Base-by-base conservation (phyloP, 2,888 invertebrate species). In the Troglohyphantes excavatus region DNA sequence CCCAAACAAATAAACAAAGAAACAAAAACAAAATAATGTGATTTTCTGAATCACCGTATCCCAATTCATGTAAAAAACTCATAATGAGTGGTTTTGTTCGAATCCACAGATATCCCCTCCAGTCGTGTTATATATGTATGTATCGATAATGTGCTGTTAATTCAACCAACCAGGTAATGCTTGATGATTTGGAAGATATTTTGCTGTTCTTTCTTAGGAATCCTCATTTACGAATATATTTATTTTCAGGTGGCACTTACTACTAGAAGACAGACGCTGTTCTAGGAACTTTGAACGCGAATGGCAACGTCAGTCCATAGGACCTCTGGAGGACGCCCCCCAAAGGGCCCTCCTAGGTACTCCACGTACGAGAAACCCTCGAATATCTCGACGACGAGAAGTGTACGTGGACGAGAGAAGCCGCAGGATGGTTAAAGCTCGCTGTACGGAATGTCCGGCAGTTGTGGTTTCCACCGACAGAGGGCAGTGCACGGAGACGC, bases 221-320 rank as follows among this genome's bases (percentile, higher is more conserved):
- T n/a, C n/a, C n/a, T n/a, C n/a, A n/a, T n/a, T n/a, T n/a, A n/a
- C n/a, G n/a, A n/a, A 39, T 13, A 39, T 13, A 39, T 39, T 3
- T 13, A 39, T 39, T 27, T 29, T 3, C 67, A 84, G 84, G n/a
- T 84, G 84, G 84, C 84, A 75, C 21, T 46, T 84, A 29, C 17
- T 84, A 43, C 67, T 84, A 5, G 84, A 84, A 67, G 84, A 84
- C 29, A 73, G 84, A n/a, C 84, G 84, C 19, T 84, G 84, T 19
- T 75, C 84, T 19, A 17, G 61, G n/a, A 33, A 46, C 13, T 63
- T 72, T 21, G 39, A 63, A 5, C 75, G 53, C 13, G 75, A 84
- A 63, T 84, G 84, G 84, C 75, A 65, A 6, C 63, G 84, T 27
- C 61, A 63, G n/a, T 73, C 65, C 3, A 11, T 46, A 2, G 63